A percentile compares a stretch with the other conserved stretches of the same genome.
These are phyloP conservation scores for Laodelphax striatellus DNA, from an alignment of 1,140 invertebrate genomes.

Conservation along the genomic window DNA sequence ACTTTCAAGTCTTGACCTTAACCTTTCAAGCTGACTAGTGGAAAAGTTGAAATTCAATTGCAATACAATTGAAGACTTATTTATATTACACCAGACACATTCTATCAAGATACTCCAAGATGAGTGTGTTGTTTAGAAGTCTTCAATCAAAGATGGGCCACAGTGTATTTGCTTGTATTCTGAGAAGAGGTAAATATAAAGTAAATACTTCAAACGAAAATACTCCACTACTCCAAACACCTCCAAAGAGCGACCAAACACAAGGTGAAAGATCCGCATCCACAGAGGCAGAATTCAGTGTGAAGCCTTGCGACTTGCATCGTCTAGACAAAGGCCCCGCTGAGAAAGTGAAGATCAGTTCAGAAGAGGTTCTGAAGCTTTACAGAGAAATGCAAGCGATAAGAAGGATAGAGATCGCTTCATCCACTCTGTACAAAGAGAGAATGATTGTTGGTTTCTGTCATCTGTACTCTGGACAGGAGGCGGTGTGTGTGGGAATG, in stretches of 20 bases:
- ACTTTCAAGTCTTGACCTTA: neutral
- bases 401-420: slow-evolving; percentile 53
- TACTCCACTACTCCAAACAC: too few relatives aligned
- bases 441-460: slow-evolving; percentile 70
- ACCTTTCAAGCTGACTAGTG: neutral
- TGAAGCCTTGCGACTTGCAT: slow-evolving; percentile 72
- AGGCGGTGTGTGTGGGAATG: slow-evolving; percentile 46
- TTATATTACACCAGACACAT: neutral
- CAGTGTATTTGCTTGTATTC: too few relatives aligned
- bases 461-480: slow-evolving; percentile 67
- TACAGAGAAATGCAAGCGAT: slow-evolving; percentile 53
- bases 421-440: slow-evolving; percentile 61
- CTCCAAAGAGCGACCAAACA: too few relatives aligned
- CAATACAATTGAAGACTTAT: neutral
- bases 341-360: slow-evolving; percentile 38
- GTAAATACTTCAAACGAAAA: too few relatives aligned
- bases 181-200: too few relatives aligned
- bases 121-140: neutral
- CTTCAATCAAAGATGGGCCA: too few relatives aligned
- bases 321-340: slow-evolving; percentile 74
- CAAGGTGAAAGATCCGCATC: too few relatives aligned
- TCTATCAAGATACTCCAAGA: too few relatives aligned
- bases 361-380: slow-evolving; percentile 47
- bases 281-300: too few relatives aligned
- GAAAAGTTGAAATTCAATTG: neutral